phyloP scores from a whole-genome alignment of 1,140 invertebrate genomes.

The Berghia stephanieae region DNA sequence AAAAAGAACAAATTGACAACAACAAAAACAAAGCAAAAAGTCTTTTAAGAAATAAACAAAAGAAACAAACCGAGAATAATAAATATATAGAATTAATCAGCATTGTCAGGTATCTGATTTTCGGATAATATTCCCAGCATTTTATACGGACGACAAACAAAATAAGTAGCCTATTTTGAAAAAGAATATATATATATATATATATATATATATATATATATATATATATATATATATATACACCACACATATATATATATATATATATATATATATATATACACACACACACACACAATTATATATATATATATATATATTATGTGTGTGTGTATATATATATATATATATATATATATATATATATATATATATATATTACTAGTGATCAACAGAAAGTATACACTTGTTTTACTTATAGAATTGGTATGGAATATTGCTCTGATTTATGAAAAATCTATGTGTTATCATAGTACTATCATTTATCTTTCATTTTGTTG shows the following conservation, averaged over 20 bases:
- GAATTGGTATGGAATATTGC: no score
- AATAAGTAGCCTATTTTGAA: neutral
- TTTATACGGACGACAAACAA: neutral
- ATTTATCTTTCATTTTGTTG: no score
- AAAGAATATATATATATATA: neutral
- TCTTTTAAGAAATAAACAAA: neutral
- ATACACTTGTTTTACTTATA: no score
- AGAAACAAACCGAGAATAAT: neutral
- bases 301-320: no score
- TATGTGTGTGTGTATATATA: no score
- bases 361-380: no score
- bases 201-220: constrained; percentile 6
- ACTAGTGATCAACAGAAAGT: no score
- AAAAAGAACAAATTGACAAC: no score
- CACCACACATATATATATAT: constrained; percentile 5
- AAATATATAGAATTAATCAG: neutral
- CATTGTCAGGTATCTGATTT: neutral
- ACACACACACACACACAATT: no score
- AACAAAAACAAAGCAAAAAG: neutral
- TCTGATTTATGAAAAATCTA: no score
- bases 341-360: no score
- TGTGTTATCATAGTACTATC: no score
- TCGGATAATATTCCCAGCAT: neutral
- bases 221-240: neutral
- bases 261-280: neutral